Evolutionary conservation across 1,140 invertebrate species (phyloP).

Genomic region (Parasteatoda tepidariorum): DNA sequence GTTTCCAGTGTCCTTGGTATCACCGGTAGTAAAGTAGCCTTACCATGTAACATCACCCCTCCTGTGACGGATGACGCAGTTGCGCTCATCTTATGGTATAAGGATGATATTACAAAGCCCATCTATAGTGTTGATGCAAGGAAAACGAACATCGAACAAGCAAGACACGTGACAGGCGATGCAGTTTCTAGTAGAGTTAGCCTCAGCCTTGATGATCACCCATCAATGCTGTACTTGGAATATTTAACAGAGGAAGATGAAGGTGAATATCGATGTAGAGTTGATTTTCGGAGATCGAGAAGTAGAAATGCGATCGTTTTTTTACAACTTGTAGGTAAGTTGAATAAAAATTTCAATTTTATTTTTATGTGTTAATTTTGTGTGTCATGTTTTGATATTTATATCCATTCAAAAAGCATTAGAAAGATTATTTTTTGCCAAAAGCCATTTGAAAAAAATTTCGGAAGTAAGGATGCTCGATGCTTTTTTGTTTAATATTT

Average conservation of each 20-base stretch:
- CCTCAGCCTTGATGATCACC: conserved; percentile 62
- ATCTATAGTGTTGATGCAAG: conserved; percentile 76
- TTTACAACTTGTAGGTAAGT: conserved; percentile 21
- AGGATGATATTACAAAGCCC: conserved; percentile 83
- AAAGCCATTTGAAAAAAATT: no score
- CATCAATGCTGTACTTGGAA: conserved; percentile 81
- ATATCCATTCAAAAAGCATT: no score
- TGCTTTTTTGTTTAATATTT: no score
- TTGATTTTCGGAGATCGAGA: conserved; percentile 89
- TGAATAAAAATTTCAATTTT: no score
- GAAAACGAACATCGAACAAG: conserved; percentile 27
- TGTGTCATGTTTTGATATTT: no score
- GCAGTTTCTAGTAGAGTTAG: conserved; percentile 16
- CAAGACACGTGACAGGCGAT: conserved; percentile 32
- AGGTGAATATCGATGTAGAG: conserved; percentile 84
- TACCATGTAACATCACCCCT: conserved; percentile 85
- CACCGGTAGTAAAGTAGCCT: conserved; percentile 78
- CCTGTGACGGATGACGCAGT: conserved; percentile 81
- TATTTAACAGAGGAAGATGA: conserved; percentile 83
- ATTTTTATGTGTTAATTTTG: no score
- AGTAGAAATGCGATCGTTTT: conserved; percentile 77
- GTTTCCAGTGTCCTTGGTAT: conserved; percentile 69
- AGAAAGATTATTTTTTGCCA: no score
- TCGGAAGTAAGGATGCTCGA: no score
- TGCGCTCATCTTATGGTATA: conserved; percentile 91